phyloP scores from a whole-genome alignment of 2,888 invertebrate species.

The Pediacus dermestoides region DNA sequence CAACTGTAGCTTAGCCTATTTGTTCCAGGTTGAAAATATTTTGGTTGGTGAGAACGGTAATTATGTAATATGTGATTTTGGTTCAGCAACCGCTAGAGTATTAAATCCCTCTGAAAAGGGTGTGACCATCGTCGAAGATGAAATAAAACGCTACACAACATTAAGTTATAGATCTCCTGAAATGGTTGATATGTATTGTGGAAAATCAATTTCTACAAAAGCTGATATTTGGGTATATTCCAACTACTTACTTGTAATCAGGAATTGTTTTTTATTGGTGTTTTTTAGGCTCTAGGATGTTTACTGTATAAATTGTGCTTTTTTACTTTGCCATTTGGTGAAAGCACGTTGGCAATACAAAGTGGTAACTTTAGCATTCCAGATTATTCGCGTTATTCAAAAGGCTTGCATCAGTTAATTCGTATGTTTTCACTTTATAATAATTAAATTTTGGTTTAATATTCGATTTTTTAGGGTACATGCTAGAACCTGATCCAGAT shows the following conservation, averaged over 20 bases:
- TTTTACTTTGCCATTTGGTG: constrained; percentile 86
- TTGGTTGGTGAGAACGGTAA: constrained; percentile 73
- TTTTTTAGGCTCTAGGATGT: constrained; percentile 76
- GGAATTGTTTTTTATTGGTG: constrained; percentile 9
- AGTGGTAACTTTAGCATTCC: constrained; percentile 84
- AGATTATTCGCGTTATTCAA: constrained; percentile 71
- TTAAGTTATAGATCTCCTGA: constrained; percentile 87
- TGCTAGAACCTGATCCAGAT: constrained; percentile 80
- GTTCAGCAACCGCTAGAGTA: constrained; percentile 82
- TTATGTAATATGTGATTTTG: constrained; percentile 90
- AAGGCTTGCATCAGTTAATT: constrained; percentile 68
- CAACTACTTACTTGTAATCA: constrained; percentile 2
- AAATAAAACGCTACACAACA: constrained; percentile 85
- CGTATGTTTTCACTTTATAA: no score
- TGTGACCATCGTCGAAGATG: constrained; percentile 71
- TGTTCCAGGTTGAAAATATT: constrained; percentile 77
- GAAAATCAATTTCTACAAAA: constrained; percentile 79
- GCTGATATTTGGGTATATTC: constrained; percentile 78
- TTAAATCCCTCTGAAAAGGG: constrained; percentile 67
- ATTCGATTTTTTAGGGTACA: constrained; percentile 67
- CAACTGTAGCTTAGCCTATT: background rate
- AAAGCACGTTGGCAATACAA: constrained; percentile 89
- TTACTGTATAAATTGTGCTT: constrained; percentile 85
- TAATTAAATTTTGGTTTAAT: constrained; percentile 21
- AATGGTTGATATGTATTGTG: constrained; percentile 88